Base-by-base conservation (phyloP, 2,113 vertebrate species). In the Saccopteryx leptura region DNA sequence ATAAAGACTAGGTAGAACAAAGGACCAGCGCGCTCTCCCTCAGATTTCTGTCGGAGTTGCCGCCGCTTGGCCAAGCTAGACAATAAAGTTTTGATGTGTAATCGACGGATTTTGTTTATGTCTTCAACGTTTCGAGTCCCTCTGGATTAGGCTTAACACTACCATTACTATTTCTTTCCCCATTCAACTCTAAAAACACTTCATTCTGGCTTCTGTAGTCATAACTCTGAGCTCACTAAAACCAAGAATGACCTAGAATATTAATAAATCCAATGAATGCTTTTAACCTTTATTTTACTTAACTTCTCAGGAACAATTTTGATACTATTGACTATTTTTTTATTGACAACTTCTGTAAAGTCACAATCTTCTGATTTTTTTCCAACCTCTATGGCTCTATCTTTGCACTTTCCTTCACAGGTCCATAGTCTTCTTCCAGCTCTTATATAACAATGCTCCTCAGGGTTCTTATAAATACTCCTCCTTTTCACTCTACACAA, bases 281-380 rank as follows among this genome's bases (percentile, higher is more conserved):
- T 66, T 5, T 54, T 9, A 54, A 15, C 56, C 28, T 9, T 81
- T 46, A 56, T 63, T 75, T 65, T 91, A 66, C 28, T 87, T 84
- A 61, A 15, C 50, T 28, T 85, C 24, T 65, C 63, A 61, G 54
- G 19, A 76, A 71, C 9, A 46, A 31, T 80, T 66, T 50, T 75
- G 28, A 68, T 18, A 83, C 7, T 21, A 80, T 26, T 54, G 46
- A 54, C 71, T 26, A 33, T 19, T 72, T 72, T 88, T 80, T 88
- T 56, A 85, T 39, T 81, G 26, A 76, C 26, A 33, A 78, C 14
- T 92, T 83, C 74, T 85, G 23, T 11, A 19, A 76, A 4, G 90
- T 13, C 46, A 90, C 65, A 28, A 52, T 80, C 65, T 89, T 72
- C 61, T 63, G 31, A 3, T 60, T 24, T 78, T 39, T 56, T 76